Evolutionary conservation across 2,113 vertebrate species (phyloP).

Genomic region (Pseudonaja textilis): DNA sequence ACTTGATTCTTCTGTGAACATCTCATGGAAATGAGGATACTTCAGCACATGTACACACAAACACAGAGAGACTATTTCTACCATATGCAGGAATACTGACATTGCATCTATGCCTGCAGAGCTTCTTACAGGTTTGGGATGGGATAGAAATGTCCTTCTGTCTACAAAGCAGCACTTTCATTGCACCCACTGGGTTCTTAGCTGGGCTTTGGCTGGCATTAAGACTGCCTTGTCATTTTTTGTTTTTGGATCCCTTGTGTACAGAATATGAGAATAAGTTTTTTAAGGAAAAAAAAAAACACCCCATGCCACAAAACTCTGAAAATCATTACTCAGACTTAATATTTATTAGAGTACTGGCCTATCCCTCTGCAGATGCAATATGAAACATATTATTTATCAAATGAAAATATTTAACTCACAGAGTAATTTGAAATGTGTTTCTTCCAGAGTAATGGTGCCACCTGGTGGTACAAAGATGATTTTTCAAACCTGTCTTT

Average conservation of each 20-base stretch:
- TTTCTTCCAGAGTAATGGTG: constrained; percentile 23
- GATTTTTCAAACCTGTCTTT: background rate
- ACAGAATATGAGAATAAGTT: background rate
- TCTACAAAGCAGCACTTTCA: background rate
- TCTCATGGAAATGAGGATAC: background rate
- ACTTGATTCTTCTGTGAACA: background rate
- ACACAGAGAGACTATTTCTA: background rate
- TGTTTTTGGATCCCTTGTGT: background rate
- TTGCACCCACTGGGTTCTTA: background rate
- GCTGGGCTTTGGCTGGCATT: background rate
- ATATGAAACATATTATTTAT: background rate
- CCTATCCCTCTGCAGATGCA: background rate
- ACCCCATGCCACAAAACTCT: background rate
- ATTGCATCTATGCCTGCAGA: background rate
- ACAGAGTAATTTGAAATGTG: background rate
- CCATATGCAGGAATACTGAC: background rate
- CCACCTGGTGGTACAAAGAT: constrained; percentile 39
- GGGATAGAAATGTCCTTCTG: background rate
- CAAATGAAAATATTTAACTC: background rate
- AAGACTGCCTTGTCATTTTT: background rate
- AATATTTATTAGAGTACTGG: background rate
- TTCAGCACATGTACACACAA: background rate
- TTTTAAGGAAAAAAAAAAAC: background rate
- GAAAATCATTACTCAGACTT: background rate
- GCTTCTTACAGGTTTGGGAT: background rate